Base-by-base conservation (phyloP, 2,797 vertebrate genomes). In the Arrhamphus sclerolepis region DNA sequence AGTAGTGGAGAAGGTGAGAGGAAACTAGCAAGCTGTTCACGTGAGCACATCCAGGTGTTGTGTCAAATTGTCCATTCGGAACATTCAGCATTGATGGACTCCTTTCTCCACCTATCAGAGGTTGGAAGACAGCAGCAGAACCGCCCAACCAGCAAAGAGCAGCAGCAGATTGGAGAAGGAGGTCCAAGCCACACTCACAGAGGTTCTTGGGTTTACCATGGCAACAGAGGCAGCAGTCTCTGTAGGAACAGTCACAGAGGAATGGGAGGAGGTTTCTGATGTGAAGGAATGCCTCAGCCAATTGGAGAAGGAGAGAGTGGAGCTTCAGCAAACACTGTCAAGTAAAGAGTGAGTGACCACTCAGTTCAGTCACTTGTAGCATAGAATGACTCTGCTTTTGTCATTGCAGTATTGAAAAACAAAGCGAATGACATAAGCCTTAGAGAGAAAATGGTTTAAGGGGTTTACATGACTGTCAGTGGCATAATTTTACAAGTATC, bases 1-100 rank as follows among this genome's bases (percentile, higher is more conserved):
- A 0, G 94, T 95, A 39, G 82, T 96, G 48, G 96, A 96, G 86
- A 95, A 93, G 89, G 96, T 98, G 78, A 94, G 93, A 49, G 55
- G 44, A 66, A 68, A 22, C 43, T 2, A 13, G 42, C 42, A 56
- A n/a, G 14, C 40, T 24, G 9, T 46, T 29, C n/a, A 7, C 34
- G 39, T 64, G n/a, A 75, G 55, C 51, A 50, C 43, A 4, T 18
- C 6, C 49, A 50, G 38, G 48, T 26, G 13, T 38, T 56, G 31
- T 46, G 49, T 64, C 11, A 2, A 7, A 20, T 20, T 44, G 34
- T 47, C 1, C 11, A 7, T 5, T 65, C 7, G 34, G 11, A 42
- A 20, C 42, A 52, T 22, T 24, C 7, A 18, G 58, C 5, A 70
- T 59, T 56, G 44, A 61, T 42, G 0, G 52, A 55, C 60, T 42